Evolutionary conservation across 2,797 vertebrate species (phyloP), one percentile per base, ranked within the genome.

Genomic region (Amniataba percoides): DNA sequence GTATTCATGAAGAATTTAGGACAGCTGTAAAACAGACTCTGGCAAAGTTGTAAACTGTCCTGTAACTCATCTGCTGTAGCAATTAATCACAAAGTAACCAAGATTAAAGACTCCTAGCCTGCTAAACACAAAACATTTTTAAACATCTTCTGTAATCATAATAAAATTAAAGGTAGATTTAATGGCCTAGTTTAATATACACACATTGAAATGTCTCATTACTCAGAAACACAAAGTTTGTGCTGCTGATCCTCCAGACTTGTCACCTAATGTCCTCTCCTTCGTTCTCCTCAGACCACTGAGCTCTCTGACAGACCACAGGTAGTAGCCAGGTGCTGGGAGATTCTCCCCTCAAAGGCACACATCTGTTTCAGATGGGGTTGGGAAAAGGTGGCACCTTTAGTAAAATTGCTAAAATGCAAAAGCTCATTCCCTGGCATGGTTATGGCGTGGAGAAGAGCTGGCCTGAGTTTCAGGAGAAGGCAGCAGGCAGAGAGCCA

Each of bases 401-500:
- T 87, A 66, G 78, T 89, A 82, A 92, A 88, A 94, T 88, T 94
- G 92, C 95, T 95, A 94, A 95, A 96, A 95, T 88, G 90, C 89
- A 94, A 88, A 93, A 90, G 87, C 91, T 88, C 61, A 80, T 91
- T 89, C 78, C 69, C 82, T 88, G 96, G 95, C 95, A 95, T 85
- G 74, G 39, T 80, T 64, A 66, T 4, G 34, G 92, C 81, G 73
- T n/a, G 68, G 95, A 93, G 92, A 95, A 94, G 93, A 95, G 96
- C 95, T 96, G 96, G 95, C 94, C 94, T 85, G 88, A 93, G 95
- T 85, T 85, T 83, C 93, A 77, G 79, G 93, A 89, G 86, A 93
- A 95, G 89, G 90, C 93, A 95, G 83, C 81, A 88, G 98, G 98
- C 97, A 97, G 87, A 90, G 93, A 94, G 97, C 97, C 98, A 99